Percentiles rank a stretch among this genome's conserved stretches.
These are phyloP conservation scores for Rhombomys opimus DNA, from an alignment of 2,113 vertebrate species.

Conservation along the genomic window DNA sequence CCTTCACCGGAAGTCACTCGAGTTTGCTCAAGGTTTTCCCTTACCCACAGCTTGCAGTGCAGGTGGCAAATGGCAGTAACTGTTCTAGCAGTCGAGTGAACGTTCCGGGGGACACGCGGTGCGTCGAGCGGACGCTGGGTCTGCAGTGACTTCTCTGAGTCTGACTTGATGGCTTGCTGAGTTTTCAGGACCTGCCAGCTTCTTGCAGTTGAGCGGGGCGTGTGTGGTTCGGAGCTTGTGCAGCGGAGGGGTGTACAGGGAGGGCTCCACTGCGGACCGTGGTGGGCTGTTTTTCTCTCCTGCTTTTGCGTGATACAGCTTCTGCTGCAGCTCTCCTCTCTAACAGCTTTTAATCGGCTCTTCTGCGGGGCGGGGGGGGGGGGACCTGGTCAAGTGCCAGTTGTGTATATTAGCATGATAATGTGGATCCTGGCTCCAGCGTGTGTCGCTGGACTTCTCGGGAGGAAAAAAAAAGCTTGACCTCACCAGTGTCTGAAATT, in stretches of 20 bases:
- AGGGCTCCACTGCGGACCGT: neutral
- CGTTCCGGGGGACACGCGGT: conserved; percentile 36
- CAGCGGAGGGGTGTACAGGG: neutral
- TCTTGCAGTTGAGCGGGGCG: neutral
- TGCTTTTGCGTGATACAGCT: conserved; percentile 30
- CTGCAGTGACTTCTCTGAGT: conserved; percentile 36
- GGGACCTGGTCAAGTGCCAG: conserved; percentile 7
- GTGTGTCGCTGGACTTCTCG: conserved; percentile 73
- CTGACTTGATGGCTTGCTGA: conserved; percentile 70
- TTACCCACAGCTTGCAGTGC: neutral
- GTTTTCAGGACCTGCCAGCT: conserved; percentile 76
- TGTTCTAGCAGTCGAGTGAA: conserved; percentile 63
- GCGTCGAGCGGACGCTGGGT: conserved; percentile 6
- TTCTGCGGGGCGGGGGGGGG: neutral
- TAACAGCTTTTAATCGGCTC: conserved; percentile 45
- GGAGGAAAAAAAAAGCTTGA: conserved; percentile 79
- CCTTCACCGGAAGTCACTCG: neutral
- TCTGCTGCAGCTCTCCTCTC: neutral
- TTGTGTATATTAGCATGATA: neutral
- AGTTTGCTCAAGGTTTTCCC: neutral
- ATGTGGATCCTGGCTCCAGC: conserved; percentile 65
- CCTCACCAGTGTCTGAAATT: conserved; percentile 86
- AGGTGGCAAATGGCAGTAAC: conserved; percentile 66
- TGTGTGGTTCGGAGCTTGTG: neutral
- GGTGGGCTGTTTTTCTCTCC: conserved; percentile 18